Conservation (phyloP, 2,797 vertebrate species). For the Falco novaeseelandiae region DNA sequence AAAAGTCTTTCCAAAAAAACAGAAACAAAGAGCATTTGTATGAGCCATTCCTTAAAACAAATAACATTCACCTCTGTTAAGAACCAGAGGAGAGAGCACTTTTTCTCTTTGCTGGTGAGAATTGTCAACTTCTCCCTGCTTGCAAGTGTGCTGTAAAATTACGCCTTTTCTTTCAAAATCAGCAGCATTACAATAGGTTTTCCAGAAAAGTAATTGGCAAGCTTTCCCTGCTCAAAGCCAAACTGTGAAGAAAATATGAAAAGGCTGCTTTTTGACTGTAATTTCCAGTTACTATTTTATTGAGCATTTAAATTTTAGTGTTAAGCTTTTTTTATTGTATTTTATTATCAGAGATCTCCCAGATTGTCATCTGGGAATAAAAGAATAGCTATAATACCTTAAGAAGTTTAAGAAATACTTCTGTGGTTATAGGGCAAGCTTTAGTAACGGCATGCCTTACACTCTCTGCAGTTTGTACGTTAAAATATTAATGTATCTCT, state of each 20-base stretch:
- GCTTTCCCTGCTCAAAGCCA: not conserved
- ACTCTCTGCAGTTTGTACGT: not conserved
- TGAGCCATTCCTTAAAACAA: slow-evolving; percentile 45
- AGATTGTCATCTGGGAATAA: not conserved
- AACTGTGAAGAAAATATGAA: not conserved
- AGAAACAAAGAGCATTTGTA: slow-evolving; percentile 7
- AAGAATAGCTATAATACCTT: not conserved
- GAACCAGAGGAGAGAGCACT: slow-evolving; percentile 39
- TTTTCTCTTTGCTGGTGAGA: slow-evolving; percentile 30
- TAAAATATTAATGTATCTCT: not conserved
- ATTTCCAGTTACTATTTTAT: not conserved
- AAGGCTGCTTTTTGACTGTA: not conserved
- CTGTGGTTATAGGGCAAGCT: not conserved
- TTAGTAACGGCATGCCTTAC: not conserved
- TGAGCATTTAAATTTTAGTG: not conserved
- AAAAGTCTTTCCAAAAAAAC: not conserved
- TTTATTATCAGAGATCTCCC: not conserved
- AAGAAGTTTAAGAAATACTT: not conserved
- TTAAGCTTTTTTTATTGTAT: not conserved
- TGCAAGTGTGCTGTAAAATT: slow-evolving; percentile 3
- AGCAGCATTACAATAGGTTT: not conserved
- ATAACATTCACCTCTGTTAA: slow-evolving; percentile 8
- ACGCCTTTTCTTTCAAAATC: slow-evolving; percentile 15
- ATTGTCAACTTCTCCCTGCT: slow-evolving; percentile 20
- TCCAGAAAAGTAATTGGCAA: not conserved